These are phyloP conservation scores for Astyanax mexicanus DNA, from an alignment of 2,797 vertebrate genomes.

Conservation along the genomic window DNA sequence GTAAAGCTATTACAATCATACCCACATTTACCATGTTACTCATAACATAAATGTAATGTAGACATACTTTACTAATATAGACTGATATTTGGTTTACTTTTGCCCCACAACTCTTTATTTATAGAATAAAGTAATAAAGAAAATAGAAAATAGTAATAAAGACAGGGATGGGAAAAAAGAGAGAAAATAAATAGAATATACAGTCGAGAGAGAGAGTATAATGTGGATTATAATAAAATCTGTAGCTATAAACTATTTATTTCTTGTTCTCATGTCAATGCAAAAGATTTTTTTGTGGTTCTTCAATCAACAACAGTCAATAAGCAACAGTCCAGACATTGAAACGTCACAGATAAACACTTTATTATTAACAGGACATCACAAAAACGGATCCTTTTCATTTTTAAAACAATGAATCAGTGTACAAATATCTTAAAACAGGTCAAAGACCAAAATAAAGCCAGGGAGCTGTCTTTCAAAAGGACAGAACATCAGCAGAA, in stretches of 20 bases:
- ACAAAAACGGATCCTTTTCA: conserved; percentile 6
- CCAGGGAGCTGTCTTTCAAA: conserved; percentile 6
- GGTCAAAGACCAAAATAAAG: neutral
- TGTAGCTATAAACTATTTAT: too few relatives aligned
- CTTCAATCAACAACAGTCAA: neutral
- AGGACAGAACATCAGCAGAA: conserved; percentile 21
- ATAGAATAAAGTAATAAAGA: too few relatives aligned
- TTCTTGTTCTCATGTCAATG: neutral
- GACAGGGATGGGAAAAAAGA: neutral
- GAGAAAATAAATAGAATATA: conserved; percentile 7
- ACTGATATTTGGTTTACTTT: conserved; percentile 54
- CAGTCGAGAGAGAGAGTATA: conserved; percentile 19
- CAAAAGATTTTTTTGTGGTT: neutral
- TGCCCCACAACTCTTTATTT: conserved; percentile 30
- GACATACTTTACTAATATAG: neutral
- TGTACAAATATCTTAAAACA: neutral
- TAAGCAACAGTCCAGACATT: neutral
- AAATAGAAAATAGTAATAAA: too few relatives aligned
- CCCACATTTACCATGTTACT: neutral
- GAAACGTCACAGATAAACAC: neutral
- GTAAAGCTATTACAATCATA: too few relatives aligned
- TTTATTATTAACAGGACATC: conserved; percentile 28
- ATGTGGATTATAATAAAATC: neutral
- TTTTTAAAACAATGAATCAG: conserved; percentile 1
- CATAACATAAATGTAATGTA: neutral